A percentile compares a stretch with the other conserved stretches of the same genome.
These are phyloP conservation scores for Sebastolobus alascanus DNA, from an alignment of 2,797 vertebrate genomes.

Conservation along the genomic window DNA sequence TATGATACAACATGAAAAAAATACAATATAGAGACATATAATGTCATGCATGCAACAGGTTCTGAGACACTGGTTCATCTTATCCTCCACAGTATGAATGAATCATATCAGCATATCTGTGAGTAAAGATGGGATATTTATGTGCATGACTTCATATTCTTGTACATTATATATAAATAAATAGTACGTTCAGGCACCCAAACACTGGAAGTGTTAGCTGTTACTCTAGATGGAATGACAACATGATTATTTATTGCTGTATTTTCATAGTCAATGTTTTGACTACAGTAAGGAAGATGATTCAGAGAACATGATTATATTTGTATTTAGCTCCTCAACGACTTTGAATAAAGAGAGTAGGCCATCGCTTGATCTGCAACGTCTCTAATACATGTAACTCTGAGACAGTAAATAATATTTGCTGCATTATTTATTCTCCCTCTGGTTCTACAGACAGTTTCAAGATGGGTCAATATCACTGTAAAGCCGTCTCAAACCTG, in stretches of 20 bases:
- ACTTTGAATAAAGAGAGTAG: background rate
- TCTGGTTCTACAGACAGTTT: background rate
- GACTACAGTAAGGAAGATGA: background rate
- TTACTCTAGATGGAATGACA: conserved; percentile 29
- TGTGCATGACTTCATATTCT: background rate
- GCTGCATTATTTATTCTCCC: background rate
- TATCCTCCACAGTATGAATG: background rate
- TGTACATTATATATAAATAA: conserved; percentile 22
- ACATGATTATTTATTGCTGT: background rate
- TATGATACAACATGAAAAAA: background rate
- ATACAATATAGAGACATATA: background rate
- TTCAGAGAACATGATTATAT: conserved; percentile 1
- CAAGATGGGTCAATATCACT: conserved; percentile 4
- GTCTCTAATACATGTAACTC: background rate
- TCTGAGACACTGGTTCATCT: background rate
- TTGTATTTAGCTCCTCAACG: background rate
- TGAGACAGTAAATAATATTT: background rate
- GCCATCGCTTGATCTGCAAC: background rate
- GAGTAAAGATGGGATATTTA: conserved; percentile 13
- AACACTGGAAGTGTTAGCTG: conserved; percentile 31
- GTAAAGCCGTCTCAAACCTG: background rate
- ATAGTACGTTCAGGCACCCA: conserved; percentile 21
- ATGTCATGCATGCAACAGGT: background rate
- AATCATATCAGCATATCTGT: conserved; percentile 10
- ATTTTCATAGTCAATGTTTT: background rate